Evolutionary conservation across 2,888 invertebrate species (phyloP), one percentile per base, ranked within the genome.

Genomic region (Caenorhabditis virilis): DNA sequence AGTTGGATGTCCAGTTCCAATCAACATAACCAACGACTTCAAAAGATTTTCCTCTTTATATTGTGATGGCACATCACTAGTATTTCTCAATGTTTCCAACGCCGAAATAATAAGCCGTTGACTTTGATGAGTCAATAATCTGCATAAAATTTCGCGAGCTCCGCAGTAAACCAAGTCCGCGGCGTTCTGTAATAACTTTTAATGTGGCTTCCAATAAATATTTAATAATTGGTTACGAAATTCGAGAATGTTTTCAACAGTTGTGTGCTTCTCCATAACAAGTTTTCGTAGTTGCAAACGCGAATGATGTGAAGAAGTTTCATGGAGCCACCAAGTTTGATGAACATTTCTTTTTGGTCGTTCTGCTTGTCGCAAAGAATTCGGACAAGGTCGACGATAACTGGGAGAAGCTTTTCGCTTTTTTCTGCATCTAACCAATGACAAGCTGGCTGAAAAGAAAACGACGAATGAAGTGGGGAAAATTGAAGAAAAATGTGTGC

Each of bases 361-460:
- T 46, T 60, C 45, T 67, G 65, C 48, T 69, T 72, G 16, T 77
- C 70, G 30, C 77, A 74, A 13, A 80, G 45, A 16, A 77, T 56
- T 13, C 69, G 54, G 9, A 79, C 51, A 26, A 77, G 61, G 50
- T 79, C 80, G 1, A 79, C 77, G 9, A 78, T 71, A n/a, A 80
- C 72, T n/a, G 75, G 60, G 18, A 80, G 65, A 9, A 80, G 63
- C 46, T 80, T 80, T 47, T 79, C 79, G 33, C 72, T 73, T 26
- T 69, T 64, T 25, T 80, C 80, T 0, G 60, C 55, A 22, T 63
- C 68, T 35, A 79, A 57, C 65, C 77, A 73, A n/a, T 51, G 56
- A 15, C 70, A 46, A 30, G 65, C 50, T 27, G 54, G 53, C 64
- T 61, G 52, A 30, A 60, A 30, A 57, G 39, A 20, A n/a, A n/a